Base-by-base conservation (phyloP, 2,113 vertebrate genomes). In the Malurus alboscapulatus region DNA sequence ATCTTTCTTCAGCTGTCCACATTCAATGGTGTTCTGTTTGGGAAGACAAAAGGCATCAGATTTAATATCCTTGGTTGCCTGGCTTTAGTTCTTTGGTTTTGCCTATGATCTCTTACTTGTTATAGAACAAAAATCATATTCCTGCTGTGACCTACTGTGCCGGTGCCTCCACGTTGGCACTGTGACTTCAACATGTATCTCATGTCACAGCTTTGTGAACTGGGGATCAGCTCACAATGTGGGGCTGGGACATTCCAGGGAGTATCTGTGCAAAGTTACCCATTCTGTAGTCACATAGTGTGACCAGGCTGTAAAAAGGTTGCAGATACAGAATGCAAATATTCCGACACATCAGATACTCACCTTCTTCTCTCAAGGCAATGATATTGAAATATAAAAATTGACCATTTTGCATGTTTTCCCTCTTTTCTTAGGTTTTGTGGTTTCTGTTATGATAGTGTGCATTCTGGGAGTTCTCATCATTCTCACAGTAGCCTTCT, bases 341-440 rank as follows among this genome's bases (percentile, higher is more conserved):
- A 0, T 68, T 54, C 17, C 2, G 13, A 65, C 32, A 55, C 36
- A 73, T 21, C 13, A 65, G 57, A 72, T 10, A 47, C 25, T 27
- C 44, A 27, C 17, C 13, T 42, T 48, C 36, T n/a, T 17, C 32
- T 48, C 34, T 29, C 9, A 19, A 50, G 26, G 40, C 26, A 26
- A 32, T 6, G 14, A 36, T 92, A 15, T 10, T 16, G n/a, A n/a
- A n/a, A n/a, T n/a, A n/a, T n/a, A n/a, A n/a, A n/a, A n/a, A n/a
- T n/a, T n/a, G n/a, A 57, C 25, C 9, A 7, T 4, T 73, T 12
- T 58, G 22, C 76, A 27, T 20, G 30, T 22, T 87, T 80, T 87
- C 80, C 45, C 61, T 90, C 91, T 89, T 87, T 88, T 79, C 75
- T 62, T 94, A 99, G 99, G 99, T 93, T 94, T 98, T 67, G 84